Evolutionary conservation across 2,113 vertebrate genomes (phyloP).

Genomic region (western clawed frog (Xenopus tropicalis)): DNA sequence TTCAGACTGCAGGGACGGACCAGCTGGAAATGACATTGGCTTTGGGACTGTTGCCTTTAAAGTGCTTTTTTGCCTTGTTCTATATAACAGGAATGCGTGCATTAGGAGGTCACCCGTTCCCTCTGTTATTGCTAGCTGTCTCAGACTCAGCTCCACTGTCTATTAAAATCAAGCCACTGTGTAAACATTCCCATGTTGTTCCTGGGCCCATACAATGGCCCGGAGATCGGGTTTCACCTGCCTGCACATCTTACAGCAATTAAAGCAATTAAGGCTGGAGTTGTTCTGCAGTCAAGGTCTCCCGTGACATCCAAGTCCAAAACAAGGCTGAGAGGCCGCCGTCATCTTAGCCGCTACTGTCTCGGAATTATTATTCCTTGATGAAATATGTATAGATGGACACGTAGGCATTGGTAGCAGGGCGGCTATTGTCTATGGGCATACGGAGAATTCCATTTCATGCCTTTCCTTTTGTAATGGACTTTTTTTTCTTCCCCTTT

Average conservation of each 20-base stretch:
- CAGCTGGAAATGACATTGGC: not conserved
- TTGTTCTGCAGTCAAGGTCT: slow-evolving; percentile 87
- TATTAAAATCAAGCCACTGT: slow-evolving; percentile 80
- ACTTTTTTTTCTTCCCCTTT: too few species aligned
- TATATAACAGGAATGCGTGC: slow-evolving; percentile 66
- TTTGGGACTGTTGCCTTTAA: slow-evolving; percentile 61
- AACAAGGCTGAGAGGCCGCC: slow-evolving; percentile 50
- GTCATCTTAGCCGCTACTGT: slow-evolving; percentile 3
- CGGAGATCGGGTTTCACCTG: slow-evolving; percentile 87
- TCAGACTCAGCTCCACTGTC: slow-evolving; percentile 75
- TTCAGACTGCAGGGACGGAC: too few species aligned
- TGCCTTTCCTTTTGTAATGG: too few species aligned
- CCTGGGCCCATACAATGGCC: slow-evolving; percentile 74
- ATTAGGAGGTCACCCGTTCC: slow-evolving; percentile 85
- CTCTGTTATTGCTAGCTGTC: slow-evolving; percentile 77
- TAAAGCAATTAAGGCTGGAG: slow-evolving; percentile 88
- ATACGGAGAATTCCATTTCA: too few species aligned
- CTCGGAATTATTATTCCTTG: slow-evolving; percentile 1
- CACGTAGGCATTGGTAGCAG: not conserved
- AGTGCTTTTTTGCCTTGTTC: slow-evolving; percentile 58
- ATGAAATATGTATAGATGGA: not conserved
- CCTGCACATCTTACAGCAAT: slow-evolving; percentile 92
- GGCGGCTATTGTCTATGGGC: too few species aligned
- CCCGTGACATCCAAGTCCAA: slow-evolving; percentile 75
- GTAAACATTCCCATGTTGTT: slow-evolving; percentile 82